phyloP scores from a whole-genome alignment of 1,140 invertebrate species.

The Drosophila carrolli region DNA sequence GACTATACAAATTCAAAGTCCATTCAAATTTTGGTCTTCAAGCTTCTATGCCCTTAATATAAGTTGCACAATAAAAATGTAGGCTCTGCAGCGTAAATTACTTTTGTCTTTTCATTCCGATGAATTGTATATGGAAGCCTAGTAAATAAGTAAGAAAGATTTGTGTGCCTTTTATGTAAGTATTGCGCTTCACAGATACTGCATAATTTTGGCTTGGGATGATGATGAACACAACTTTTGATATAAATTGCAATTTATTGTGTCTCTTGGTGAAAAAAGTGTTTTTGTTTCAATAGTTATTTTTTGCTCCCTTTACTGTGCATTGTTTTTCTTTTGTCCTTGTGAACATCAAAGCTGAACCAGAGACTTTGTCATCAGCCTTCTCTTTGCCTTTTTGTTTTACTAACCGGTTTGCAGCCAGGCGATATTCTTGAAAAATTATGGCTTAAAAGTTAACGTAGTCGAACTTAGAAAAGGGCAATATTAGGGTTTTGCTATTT shows the following conservation, averaged over 20 bases:
- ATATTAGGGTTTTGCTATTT: slow-evolving; percentile 3
- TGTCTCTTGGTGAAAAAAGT: slow-evolving; percentile 67
- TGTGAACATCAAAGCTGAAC: slow-evolving; percentile 68
- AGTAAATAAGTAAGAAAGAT: slow-evolving; percentile 12
- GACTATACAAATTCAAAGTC: background rate
- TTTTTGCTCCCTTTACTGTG: slow-evolving; percentile 49
- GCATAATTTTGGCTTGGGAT: slow-evolving; percentile 32
- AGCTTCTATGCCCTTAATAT: background rate
- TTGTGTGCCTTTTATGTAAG: slow-evolving; percentile 19
- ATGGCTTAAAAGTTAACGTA: slow-evolving; percentile 10
- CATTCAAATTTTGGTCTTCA: background rate
- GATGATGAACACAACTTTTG: slow-evolving; percentile 60
- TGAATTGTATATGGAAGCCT: slow-evolving; percentile 2
- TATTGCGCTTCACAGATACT: slow-evolving; percentile 14
- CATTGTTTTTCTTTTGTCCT: slow-evolving; percentile 67
- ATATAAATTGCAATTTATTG: slow-evolving; percentile 66
- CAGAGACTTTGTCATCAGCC: slow-evolving; percentile 68
- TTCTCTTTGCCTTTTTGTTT: slow-evolving; percentile 39
- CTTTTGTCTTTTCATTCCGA: slow-evolving; percentile 18
- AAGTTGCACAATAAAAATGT: slow-evolving; percentile 6
- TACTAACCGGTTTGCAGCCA: slow-evolving; percentile 41
- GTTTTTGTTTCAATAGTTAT: slow-evolving; percentile 66
- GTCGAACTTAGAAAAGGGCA: background rate
- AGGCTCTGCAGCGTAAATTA: slow-evolving; percentile 1
- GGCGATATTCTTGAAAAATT: slow-evolving; percentile 32